Percentiles rank a stretch among this genome's conserved stretches.
phyloP scores from a whole-genome alignment of 2,888 invertebrate genomes.

The Dynastes grantii region DNA sequence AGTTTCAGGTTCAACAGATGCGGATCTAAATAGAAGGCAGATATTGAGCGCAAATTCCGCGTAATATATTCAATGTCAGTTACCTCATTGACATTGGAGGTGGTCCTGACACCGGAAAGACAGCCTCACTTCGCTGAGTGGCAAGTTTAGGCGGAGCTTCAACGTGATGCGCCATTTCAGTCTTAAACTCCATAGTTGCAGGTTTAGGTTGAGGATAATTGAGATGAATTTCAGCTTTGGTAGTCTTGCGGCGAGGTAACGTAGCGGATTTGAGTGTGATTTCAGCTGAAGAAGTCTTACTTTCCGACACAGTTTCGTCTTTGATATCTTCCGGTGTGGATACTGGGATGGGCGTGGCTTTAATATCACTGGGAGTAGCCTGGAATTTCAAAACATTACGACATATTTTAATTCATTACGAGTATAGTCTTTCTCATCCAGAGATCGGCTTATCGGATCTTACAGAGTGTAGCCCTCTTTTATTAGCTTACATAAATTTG shows the following conservation, averaged over 20 bases:
- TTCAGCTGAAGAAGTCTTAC: conserved; percentile 77
- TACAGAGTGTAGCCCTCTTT: no score
- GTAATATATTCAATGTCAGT: not conserved
- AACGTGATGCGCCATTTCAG: conserved; percentile 76
- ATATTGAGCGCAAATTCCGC: not conserved
- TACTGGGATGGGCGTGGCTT: conserved; percentile 64
- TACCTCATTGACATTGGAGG: conserved; percentile 60
- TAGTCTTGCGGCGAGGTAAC: conserved; percentile 77
- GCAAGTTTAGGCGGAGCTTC: conserved; percentile 68
- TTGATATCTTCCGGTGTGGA: conserved; percentile 65
- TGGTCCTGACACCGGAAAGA: conserved; percentile 73
- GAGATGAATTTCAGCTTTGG: conserved; percentile 78
- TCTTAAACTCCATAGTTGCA: conserved; percentile 73
- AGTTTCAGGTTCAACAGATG: conserved; percentile 74
- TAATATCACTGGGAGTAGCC: conserved; percentile 66
- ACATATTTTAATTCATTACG: not conserved
- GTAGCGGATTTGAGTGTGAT: conserved; percentile 80
- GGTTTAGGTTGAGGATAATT: conserved; percentile 71
- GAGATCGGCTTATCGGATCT: no score
- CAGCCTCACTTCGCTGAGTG: conserved; percentile 74
- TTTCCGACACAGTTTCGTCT: conserved; percentile 60
- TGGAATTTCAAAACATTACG: conserved; percentile 58
- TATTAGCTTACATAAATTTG: no score
- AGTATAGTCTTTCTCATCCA: no score
- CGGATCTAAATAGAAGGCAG: conserved; percentile 67